These are phyloP conservation scores for Chrysaora quinquecirrha DNA, from an alignment of 30 jellyfish, hydroid and myxozoan species.

Conservation along the genomic window DNA sequence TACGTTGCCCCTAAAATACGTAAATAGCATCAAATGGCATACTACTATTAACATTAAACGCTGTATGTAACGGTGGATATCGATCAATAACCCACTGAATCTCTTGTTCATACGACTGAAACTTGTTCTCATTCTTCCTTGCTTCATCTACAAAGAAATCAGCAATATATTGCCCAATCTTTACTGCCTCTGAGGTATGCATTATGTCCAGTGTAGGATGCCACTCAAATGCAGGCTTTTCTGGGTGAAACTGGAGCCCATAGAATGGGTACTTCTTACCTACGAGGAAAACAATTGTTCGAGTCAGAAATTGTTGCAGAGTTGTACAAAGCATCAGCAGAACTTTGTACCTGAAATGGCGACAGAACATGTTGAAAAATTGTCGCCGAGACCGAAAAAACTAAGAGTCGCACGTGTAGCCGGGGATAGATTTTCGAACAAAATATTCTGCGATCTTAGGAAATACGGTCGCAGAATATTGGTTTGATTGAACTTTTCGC, in stretches of 20 bases:
- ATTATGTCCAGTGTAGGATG: constrained; percentile 67
- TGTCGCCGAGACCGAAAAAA: too few relatives aligned
- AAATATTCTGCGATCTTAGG: too few relatives aligned
- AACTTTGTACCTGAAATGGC: too few relatives aligned
- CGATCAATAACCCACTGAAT: constrained; percentile 36
- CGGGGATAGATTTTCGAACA: too few relatives aligned
- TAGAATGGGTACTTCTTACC: constrained; percentile 83
- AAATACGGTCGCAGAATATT: too few relatives aligned
- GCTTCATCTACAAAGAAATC: constrained; percentile 73
- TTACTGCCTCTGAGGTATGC: constrained; percentile 73
- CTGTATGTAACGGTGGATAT: constrained; percentile 68
- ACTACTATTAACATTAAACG: constrained; percentile 62
- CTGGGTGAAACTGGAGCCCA: constrained; percentile 97
- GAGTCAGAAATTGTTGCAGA: too few relatives aligned
- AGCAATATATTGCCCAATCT: constrained; percentile 71
- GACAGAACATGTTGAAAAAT: too few relatives aligned
- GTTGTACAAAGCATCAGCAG: too few relatives aligned
- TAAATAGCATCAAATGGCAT: constrained; percentile 73
- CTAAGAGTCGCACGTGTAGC: too few relatives aligned
- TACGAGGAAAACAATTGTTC: too few relatives aligned
- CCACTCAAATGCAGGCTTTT: constrained; percentile 91
- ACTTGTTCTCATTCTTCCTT: constrained; percentile 60
- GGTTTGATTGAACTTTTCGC: too few relatives aligned
- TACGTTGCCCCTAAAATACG: too few relatives aligned
- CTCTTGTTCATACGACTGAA: constrained; percentile 52